phyloP scores from a whole-genome alignment of 1,140 invertebrate genomes.

The Homalodisca vitripennis region DNA sequence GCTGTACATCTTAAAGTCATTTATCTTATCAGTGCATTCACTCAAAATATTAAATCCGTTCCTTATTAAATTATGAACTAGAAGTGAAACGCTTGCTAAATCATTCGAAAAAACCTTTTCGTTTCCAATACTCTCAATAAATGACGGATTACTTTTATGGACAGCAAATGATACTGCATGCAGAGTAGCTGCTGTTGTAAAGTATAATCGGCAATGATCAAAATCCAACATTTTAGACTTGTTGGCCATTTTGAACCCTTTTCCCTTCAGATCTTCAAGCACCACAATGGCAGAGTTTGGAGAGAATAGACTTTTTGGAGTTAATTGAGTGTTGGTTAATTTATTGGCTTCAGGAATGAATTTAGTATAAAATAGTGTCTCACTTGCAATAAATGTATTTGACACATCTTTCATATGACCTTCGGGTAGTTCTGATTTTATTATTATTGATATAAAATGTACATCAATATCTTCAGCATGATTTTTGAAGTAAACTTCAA shows the following conservation, averaged over 20 bases:
- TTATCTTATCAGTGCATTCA: background rate
- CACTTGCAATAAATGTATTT: background rate
- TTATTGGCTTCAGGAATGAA: background rate
- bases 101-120: constrained; percentile 1
- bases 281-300: background rate
- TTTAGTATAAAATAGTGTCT: background rate
- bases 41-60: background rate
- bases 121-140: background rate
- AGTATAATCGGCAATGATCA: background rate
- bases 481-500: background rate
- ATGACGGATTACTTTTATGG: background rate
- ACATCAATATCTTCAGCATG: background rate
- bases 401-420: background rate
- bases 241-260: constrained; percentile 8
- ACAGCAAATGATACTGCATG: background rate
- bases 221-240: constrained; percentile 8
- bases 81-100: background rate
- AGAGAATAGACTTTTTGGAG: constrained; percentile 3
- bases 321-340: background rate
- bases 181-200: background rate
- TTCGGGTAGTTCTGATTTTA: background rate
- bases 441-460: background rate
- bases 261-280: constrained; percentile 6
- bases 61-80: background rate
- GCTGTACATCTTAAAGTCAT: background rate